Percentiles rank a stretch among this genome's conserved stretches.
These are phyloP conservation scores for Callosobruchus maculatus DNA, from an alignment of 2,888 invertebrate species.

Conservation along the genomic window DNA sequence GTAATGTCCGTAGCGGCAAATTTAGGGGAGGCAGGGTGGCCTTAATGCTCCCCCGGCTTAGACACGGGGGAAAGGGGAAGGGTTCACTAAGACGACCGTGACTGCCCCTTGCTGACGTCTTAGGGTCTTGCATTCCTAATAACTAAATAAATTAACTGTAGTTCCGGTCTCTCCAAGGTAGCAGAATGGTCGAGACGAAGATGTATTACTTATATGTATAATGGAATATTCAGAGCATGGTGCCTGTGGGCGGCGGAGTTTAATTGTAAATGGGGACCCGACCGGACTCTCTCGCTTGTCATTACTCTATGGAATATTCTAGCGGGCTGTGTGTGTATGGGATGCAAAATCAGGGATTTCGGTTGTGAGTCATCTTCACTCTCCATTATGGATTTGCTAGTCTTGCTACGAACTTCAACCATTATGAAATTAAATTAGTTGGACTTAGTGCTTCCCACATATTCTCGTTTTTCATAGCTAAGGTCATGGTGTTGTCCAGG, in stretches of 20 bases:
- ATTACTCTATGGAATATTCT: background rate
- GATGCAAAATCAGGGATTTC: background rate
- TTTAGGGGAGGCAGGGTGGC: background rate
- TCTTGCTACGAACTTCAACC: no score
- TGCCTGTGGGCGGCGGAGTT: background rate
- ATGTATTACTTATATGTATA: constrained; percentile 1
- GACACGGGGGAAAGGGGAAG: background rate
- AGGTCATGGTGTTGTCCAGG: no score
- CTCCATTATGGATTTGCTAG: no score
- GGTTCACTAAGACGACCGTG: background rate
- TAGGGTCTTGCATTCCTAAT: constrained; percentile 15
- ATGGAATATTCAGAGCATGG: background rate
- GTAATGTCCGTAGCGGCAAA: background rate
- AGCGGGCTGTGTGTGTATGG: background rate
- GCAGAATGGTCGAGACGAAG: constrained; percentile 1
- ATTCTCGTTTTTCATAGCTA: no score
- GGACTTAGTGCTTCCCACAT: no score
- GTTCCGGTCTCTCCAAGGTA: constrained; percentile 5
- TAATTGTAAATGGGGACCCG: background rate
- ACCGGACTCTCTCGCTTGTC: background rate
- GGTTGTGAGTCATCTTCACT: background rate
- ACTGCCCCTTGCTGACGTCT: constrained; percentile 12
- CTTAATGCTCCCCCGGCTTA: background rate
- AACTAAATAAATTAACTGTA: constrained; percentile 13
- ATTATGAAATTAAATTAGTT: no score